These are phyloP conservation scores for Osmoderma eremita DNA, from an alignment of 2,888 invertebrate genomes.

Conservation along the genomic window DNA sequence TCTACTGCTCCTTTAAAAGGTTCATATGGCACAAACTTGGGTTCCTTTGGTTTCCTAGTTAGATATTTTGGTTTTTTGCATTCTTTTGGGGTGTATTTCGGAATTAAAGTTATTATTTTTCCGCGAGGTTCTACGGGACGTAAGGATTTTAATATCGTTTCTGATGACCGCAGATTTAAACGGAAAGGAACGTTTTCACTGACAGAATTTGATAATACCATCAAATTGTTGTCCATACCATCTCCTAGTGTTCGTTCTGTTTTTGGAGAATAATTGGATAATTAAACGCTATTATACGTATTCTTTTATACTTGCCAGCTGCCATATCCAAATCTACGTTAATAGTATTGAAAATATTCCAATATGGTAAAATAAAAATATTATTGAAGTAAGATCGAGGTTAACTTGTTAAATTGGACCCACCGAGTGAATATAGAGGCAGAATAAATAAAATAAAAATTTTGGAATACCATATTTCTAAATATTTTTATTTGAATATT, in stretches of 20 bases:
- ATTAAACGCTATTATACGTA: background rate
- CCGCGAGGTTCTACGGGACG: conserved; percentile 64
- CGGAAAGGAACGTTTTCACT: conserved; percentile 40
- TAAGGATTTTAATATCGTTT: conserved; percentile 52
- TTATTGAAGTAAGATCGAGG: too few species aligned
- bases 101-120: conserved; percentile 70
- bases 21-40: conserved; percentile 89
- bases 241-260: conserved; percentile 66
- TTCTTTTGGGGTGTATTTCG: conserved; percentile 70
- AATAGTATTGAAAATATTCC: background rate
- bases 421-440: too few species aligned
- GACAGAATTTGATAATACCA: conserved; percentile 46
- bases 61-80: conserved; percentile 68
- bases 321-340: background rate
- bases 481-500: too few species aligned
- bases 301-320: background rate
- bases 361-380: too few species aligned
- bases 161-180: conserved; percentile 40
- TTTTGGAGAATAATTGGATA: background rate
- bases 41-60: conserved; percentile 70
- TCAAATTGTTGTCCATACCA: conserved; percentile 69
- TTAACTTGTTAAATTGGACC: too few species aligned
- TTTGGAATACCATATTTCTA: too few species aligned
- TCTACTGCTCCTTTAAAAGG: conserved; percentile 88
- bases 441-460: too few species aligned